Percentiles rank a stretch among this genome's conserved stretches.
Conservation (phyloP, 2,797 vertebrate genomes). For the Chelonia mydas region DNA sequence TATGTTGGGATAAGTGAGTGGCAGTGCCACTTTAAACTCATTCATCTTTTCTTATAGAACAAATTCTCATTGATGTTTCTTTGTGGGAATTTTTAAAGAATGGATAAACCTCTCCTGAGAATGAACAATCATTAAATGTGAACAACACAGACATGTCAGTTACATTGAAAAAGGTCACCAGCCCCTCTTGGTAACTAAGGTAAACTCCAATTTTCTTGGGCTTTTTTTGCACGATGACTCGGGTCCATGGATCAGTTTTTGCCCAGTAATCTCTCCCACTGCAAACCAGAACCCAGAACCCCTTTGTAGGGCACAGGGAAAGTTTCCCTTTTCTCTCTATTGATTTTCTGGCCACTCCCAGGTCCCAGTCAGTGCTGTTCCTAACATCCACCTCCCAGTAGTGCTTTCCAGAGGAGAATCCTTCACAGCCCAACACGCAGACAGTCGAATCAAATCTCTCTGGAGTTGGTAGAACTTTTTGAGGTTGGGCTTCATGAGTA, state of each 20-base stretch:
- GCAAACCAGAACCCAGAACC: neutral
- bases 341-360: neutral
- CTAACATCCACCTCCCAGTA: fast-evolving
- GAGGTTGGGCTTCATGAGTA: neutral
- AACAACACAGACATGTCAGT: neutral
- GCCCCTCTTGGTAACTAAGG: fast-evolving
- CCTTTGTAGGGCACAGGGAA: neutral
- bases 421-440: neutral
- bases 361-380: neutral
- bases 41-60: neutral
- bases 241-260: neutral
- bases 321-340: neutral
- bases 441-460: neutral
- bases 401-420: neutral
- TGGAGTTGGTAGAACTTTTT: neutral
- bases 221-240: neutral
- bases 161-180: neutral
- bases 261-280: neutral
- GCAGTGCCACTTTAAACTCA: neutral
- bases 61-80: neutral
- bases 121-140: neutral
- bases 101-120: neutral
- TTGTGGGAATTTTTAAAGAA: neutral
- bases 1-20: neutral
- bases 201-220: neutral